These are phyloP conservation scores for Araneus ventricosus DNA, from an alignment of 1,140 invertebrate species.

Conservation along the genomic window DNA sequence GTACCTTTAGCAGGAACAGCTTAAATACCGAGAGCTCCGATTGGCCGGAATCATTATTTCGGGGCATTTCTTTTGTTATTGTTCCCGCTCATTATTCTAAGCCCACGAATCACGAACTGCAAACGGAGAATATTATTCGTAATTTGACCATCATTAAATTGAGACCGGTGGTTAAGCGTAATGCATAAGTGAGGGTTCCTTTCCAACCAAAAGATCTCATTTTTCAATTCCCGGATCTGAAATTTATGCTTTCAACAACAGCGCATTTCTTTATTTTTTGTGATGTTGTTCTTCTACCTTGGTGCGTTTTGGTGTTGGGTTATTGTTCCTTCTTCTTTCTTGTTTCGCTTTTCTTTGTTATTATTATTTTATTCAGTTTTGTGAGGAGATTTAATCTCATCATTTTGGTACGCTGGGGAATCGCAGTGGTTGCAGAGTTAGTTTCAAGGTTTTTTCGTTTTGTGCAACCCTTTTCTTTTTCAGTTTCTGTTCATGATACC, in stretches of 20 bases:
- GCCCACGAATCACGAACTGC: slow-evolving; percentile 63
- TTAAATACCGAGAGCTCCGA: not conserved
- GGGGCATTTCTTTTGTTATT: slow-evolving; percentile 34
- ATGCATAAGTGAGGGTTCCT: slow-evolving; percentile 13
- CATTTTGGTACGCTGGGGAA: not conserved
- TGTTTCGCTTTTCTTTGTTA: not conserved
- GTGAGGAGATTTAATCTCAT: not conserved
- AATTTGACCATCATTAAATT: slow-evolving; percentile 72
- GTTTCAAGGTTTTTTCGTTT: slow-evolving; percentile 12
- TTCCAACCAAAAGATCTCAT: slow-evolving; percentile 23
- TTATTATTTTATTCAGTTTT: slow-evolving; percentile 8
- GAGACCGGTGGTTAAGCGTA: slow-evolving; percentile 23
- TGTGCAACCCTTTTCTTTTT: not conserved
- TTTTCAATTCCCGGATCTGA: slow-evolving; percentile 68
- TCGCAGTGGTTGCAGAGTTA: not conserved
- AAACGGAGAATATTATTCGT: slow-evolving; percentile 69
- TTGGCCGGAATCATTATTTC: slow-evolving; percentile 48
- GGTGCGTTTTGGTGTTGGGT: not conserved
- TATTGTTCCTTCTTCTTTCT: not conserved
- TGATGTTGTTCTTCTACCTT: not conserved
- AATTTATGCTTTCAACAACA: slow-evolving; percentile 23
- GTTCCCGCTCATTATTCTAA: slow-evolving; percentile 28
- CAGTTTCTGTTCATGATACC: not conserved
- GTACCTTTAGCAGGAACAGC: not conserved
- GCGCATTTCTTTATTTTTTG: not conserved